Conservation (phyloP, 64 coral and sea anemone genomes). For the Pocillopora verrucosa region DNA sequence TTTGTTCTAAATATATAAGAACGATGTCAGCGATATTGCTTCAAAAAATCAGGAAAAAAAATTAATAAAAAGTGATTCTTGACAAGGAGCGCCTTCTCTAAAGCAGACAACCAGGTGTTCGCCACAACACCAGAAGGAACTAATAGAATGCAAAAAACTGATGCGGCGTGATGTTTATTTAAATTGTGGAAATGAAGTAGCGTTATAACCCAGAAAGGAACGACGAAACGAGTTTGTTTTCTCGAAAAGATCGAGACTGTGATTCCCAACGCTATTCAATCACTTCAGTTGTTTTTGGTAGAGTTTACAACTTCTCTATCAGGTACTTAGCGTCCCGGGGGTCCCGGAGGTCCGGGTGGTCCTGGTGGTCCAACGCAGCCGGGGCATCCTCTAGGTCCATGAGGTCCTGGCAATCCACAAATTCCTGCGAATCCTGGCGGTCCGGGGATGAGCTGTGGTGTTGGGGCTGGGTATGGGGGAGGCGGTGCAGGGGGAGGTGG, state of each 20-base stretch:
- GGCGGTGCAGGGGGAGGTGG: slow-evolving; percentile 32
- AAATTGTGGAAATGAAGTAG: no score
- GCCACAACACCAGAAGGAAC: no score
- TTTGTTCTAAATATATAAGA: not conserved
- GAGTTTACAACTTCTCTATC: not conserved
- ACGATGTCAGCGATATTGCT: no score
- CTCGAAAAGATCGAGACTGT: not conserved
- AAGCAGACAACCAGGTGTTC: no score
- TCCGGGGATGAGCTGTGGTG: slow-evolving; percentile 41
- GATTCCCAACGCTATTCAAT: not conserved
- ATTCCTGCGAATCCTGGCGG: slow-evolving; percentile 64
- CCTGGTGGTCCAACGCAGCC: slow-evolving; percentile 72
- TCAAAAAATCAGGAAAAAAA: no score
- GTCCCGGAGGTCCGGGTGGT: slow-evolving; percentile 66
- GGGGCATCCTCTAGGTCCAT: slow-evolving; percentile 60
- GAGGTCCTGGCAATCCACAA: slow-evolving; percentile 58
- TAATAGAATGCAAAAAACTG: no score
- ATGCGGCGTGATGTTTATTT: no score
- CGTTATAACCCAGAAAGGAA: no score
- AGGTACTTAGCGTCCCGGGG: slow-evolving; percentile 21
- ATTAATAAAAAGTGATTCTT: no score
- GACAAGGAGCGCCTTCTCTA: no score
- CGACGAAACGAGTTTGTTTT: no score
- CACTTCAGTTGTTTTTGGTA: not conserved
- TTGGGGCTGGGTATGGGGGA: slow-evolving; percentile 35